Evolutionary conservation across 1,140 invertebrate species (phyloP).

Genomic region (Chrysomallon squamiferum): DNA sequence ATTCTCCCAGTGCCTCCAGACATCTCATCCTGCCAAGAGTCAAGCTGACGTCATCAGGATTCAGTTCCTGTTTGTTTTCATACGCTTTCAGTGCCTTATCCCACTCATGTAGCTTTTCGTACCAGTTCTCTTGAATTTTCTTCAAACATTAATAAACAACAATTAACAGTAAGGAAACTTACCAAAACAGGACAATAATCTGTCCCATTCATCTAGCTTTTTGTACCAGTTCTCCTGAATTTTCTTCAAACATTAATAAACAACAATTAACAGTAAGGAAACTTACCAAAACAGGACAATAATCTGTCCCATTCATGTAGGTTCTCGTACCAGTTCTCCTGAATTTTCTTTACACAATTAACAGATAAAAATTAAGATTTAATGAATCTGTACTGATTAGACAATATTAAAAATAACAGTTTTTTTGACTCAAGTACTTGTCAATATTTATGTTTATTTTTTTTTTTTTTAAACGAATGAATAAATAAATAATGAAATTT

Average conservation of each 20-base stretch:
- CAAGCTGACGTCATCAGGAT: constrained; percentile 77
- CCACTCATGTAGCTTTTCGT: constrained; percentile 99
- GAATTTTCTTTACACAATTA: constrained; percentile 69
- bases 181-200: too few species aligned
- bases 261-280: too few species aligned
- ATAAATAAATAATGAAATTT: too few species aligned
- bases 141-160: constrained; percentile 27
- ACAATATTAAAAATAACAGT: too few species aligned
- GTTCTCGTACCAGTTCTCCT: constrained; percentile 98
- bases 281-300: too few species aligned
- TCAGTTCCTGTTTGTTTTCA: constrained; percentile 64
- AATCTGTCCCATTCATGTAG: constrained; percentile 99
- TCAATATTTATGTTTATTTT: too few species aligned
- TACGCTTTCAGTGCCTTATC: constrained; percentile 93
- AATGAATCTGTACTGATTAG: too few species aligned
- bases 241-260: constrained; percentile 48
- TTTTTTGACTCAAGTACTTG: too few species aligned
- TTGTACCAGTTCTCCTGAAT: constrained; percentile 98
- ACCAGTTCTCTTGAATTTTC: constrained; percentile 93
- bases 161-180: too few species aligned
- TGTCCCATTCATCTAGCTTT: constrained; percentile 98
- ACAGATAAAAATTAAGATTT: too few species aligned
- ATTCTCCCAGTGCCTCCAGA: constrained; percentile 95
- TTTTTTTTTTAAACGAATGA: too few species aligned
- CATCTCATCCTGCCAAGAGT: constrained; percentile 94